Evolutionary conservation across 2,113 vertebrate genomes (phyloP).

Genomic region (Sinocyclocheilus rhinocerous): DNA sequence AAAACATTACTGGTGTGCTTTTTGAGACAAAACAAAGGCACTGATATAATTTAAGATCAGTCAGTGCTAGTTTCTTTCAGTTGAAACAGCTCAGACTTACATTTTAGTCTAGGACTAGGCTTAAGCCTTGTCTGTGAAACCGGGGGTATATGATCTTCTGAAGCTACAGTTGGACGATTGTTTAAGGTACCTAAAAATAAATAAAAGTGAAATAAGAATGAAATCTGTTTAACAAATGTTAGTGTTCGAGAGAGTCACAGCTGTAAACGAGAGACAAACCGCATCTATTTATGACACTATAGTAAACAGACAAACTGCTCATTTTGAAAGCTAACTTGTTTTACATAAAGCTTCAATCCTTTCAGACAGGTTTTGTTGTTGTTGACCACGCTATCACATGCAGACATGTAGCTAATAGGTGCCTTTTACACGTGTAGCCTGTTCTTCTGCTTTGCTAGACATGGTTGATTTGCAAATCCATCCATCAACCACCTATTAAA

Average conservation of each 20-base stretch:
- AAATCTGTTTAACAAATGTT: not conserved
- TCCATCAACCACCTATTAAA: not conserved
- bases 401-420: not conserved
- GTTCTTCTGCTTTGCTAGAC: not conserved
- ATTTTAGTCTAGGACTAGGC: too few relatives aligned
- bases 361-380: constrained; percentile 11
- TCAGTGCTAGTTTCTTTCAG: too few relatives aligned
- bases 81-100: too few relatives aligned
- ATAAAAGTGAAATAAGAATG: constrained; percentile 29
- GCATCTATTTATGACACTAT: constrained; percentile 20
- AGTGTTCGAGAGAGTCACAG: constrained; percentile 7
- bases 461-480: not conserved
- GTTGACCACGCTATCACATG: not conserved
- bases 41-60: too few relatives aligned
- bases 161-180: not conserved
- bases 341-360: constrained; percentile 4
- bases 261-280: constrained; percentile 40
- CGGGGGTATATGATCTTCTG: not conserved
- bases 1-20: too few relatives aligned
- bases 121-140: too few relatives aligned
- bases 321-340: not conserved
- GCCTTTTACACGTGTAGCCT: not conserved
- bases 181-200: constrained; percentile 51
- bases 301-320: not conserved
- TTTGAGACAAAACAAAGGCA: too few relatives aligned